Conservation (phyloP, 2,888 invertebrate genomes). For the Erebia palarica region DNA sequence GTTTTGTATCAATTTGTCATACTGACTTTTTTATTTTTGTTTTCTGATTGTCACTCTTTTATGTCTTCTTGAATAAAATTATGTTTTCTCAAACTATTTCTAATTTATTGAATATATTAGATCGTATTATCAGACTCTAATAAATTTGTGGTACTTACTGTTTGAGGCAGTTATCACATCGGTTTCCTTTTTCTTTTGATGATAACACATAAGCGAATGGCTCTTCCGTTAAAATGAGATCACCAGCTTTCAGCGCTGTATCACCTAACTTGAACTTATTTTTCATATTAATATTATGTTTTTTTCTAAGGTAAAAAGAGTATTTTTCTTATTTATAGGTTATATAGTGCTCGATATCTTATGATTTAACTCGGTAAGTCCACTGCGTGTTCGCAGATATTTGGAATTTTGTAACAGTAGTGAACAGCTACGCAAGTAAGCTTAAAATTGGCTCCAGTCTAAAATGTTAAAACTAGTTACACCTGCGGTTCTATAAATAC, state of each 20-base stretch:
- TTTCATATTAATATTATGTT: constrained; percentile 58
- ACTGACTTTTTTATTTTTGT: no score
- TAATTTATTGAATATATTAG: no score
- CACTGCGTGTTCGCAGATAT: constrained; percentile 24
- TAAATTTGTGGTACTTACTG: constrained; percentile 80
- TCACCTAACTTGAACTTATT: constrained; percentile 68
- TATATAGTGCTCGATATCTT: constrained; percentile 18
- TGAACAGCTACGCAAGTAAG: constrained; percentile 50
- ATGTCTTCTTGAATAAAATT: no score
- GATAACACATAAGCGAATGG: constrained; percentile 89
- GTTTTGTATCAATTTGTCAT: no score
- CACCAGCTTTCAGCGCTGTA: constrained; percentile 82
- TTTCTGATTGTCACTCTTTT: no score
- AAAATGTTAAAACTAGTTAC: constrained; percentile 41
- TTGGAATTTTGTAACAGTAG: constrained; percentile 51
- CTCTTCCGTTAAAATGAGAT: constrained; percentile 86
- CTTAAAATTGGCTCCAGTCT: constrained; percentile 66
- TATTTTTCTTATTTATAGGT: constrained; percentile 34
- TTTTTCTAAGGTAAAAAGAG: constrained; percentile 41
- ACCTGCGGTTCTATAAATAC: constrained; percentile 70
- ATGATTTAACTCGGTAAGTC: constrained; percentile 29
- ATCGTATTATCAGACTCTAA: no score
- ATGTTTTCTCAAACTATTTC: no score
- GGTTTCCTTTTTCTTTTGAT: constrained; percentile 85
- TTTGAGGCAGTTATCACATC: constrained; percentile 90